Conservation (phyloP, 2,113 vertebrate species). For the Engystomops pustulosus region DNA sequence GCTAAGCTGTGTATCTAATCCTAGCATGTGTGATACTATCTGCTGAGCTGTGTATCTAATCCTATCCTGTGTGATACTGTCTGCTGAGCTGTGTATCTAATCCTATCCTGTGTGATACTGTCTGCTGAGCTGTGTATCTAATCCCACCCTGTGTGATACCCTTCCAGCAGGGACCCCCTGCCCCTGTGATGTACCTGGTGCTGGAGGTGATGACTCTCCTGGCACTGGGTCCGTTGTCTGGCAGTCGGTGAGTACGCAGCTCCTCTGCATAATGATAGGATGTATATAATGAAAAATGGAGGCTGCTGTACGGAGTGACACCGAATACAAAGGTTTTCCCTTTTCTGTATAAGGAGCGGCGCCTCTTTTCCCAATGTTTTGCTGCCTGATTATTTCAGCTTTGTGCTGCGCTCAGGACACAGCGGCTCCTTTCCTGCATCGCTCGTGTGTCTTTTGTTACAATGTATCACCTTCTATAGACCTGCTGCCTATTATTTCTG, state of each 20-base stretch:
- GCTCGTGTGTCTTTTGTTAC: not conserved
- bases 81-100: not conserved
- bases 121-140: not conserved
- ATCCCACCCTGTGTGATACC: not conserved
- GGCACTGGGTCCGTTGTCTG: not conserved
- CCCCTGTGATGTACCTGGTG: not conserved
- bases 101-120: not conserved
- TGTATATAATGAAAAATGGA: slow-evolving; percentile 4
- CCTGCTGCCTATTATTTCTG: not conserved
- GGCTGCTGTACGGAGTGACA: not conserved
- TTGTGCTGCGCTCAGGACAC: not conserved
- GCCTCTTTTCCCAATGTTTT: no score
- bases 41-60: not conserved
- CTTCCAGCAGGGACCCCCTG: no score
- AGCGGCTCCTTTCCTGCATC: not conserved
- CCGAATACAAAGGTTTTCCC: not conserved
- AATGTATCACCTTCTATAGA: not conserved
- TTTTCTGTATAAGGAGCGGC: not conserved
- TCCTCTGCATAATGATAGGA: not conserved
- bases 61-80: no score
- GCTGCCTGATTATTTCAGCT: not conserved
- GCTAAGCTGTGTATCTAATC: not conserved
- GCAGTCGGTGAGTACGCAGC: not conserved
- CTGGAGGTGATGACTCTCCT: not conserved
- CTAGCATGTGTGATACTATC: not conserved